Evolutionary conservation across 2,888 invertebrate genomes (phyloP).

Genomic region (Drosophila limbata): DNA sequence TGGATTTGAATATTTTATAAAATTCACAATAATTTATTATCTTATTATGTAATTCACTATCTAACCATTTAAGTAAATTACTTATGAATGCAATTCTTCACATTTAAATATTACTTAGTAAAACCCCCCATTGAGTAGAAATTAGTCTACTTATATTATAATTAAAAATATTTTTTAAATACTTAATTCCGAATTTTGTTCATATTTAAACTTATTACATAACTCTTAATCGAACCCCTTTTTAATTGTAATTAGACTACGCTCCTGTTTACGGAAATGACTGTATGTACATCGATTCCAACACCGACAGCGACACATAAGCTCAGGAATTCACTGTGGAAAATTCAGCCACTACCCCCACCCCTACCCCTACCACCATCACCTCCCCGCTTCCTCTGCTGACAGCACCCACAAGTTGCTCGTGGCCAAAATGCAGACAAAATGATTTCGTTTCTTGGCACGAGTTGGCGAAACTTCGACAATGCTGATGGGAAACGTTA

Average conservation of each 20-base stretch:
- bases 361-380: not conserved
- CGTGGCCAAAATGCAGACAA: constrained; percentile 27
- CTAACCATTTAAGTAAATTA: too few relatives aligned
- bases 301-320: constrained; percentile 46
- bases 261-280: constrained; percentile 24
- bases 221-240: constrained; percentile 13
- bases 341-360: constrained; percentile 3
- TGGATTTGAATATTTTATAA: too few relatives aligned
- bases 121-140: too few relatives aligned
- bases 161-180: too few relatives aligned
- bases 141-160: too few relatives aligned
- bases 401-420: constrained; percentile 6
- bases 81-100: too few relatives aligned
- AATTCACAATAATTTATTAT: too few relatives aligned
- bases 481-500: constrained; percentile 64
- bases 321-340: constrained; percentile 56
- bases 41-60: too few relatives aligned
- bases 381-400: constrained; percentile 3
- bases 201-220: too few relatives aligned
- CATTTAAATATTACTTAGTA: too few relatives aligned
- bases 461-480: constrained; percentile 60
- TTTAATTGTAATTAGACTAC: constrained; percentile 38
- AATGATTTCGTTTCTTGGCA: constrained; percentile 63
- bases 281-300: constrained; percentile 38
- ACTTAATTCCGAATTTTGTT: too few relatives aligned